These are phyloP conservation scores for Suillia variegata DNA, from an alignment of 2,888 invertebrate species.

Conservation along the genomic window DNA sequence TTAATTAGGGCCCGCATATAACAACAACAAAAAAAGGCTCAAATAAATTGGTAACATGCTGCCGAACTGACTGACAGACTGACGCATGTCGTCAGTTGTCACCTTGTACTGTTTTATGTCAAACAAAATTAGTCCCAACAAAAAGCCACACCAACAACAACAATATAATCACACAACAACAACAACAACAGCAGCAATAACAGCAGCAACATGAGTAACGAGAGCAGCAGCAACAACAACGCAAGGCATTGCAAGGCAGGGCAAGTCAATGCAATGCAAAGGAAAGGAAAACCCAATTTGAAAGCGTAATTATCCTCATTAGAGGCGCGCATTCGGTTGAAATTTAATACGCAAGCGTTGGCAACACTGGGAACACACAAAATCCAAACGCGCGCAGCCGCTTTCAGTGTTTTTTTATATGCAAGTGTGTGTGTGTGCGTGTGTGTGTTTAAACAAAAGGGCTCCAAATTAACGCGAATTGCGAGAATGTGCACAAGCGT, in stretches of 20 bases:
- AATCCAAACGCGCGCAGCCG: no score
- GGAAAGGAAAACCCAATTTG: constrained; percentile 24
- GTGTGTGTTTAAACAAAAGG: no score
- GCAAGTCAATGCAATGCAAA: no score
- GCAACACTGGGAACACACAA: no score
- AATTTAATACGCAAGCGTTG: constrained; percentile 22
- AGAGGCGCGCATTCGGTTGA: constrained; percentile 24
- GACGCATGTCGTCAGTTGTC: constrained; percentile 49
- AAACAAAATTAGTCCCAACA: constrained; percentile 40
- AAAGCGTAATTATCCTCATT: constrained; percentile 29
- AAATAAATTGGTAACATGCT: background rate
- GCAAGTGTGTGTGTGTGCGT: no score
- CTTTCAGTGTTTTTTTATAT: no score
- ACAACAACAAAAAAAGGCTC: no score
- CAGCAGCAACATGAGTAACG: constrained; percentile 4
- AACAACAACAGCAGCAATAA: constrained; percentile 2
- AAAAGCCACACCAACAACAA: background rate
- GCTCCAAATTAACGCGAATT: no score
- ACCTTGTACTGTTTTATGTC: constrained; percentile 44
- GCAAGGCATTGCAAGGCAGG: no score
- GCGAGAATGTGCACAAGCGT: no score
- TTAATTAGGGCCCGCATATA: no score
- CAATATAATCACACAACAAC: background rate
- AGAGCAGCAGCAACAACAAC: constrained; percentile 10
- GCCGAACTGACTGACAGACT: background rate